Percentiles rank a stretch among this genome's conserved stretches.
These are phyloP conservation scores for Pristiophorus japonicus DNA, from an alignment of 2,113 vertebrate species.

Conservation along the genomic window DNA sequence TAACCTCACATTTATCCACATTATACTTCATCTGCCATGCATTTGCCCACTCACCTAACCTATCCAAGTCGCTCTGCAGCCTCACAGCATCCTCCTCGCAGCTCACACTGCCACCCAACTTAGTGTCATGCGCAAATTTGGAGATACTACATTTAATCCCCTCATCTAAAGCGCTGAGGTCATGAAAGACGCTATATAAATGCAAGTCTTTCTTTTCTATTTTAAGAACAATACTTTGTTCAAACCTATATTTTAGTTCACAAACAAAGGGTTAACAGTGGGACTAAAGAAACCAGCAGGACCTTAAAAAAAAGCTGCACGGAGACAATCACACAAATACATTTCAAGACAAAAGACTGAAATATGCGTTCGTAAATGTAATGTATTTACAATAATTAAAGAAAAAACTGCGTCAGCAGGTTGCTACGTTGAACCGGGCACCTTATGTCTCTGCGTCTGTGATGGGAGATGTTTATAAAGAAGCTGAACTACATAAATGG, in stretches of 20 bases:
- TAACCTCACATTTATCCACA: no score
- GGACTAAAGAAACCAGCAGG: no score
- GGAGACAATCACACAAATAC: neutral
- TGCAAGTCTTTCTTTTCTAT: neutral
- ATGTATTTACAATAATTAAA: neutral
- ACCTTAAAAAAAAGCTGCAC: no score
- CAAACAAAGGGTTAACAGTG: neutral
- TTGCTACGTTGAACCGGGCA: neutral
- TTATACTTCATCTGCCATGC: no score
- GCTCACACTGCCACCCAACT: no score
- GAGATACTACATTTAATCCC: no score
- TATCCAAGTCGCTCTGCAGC: no score
- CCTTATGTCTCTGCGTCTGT: neutral
- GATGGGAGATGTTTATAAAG: neutral
- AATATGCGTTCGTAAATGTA: neutral
- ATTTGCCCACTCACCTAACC: no score
- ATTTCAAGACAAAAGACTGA: neutral
- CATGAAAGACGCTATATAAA: neutral
- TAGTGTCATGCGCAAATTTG: no score
- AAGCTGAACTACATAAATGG: neutral
- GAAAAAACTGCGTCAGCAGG: neutral
- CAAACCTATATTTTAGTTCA: neutral
- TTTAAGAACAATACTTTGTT: neutral
- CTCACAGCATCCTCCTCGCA: no score
- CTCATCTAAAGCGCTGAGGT: neutral